These are phyloP conservation scores for Pristionchus maxplancki DNA, from an alignment of 2,888 invertebrate species.

Conservation along the genomic window DNA sequence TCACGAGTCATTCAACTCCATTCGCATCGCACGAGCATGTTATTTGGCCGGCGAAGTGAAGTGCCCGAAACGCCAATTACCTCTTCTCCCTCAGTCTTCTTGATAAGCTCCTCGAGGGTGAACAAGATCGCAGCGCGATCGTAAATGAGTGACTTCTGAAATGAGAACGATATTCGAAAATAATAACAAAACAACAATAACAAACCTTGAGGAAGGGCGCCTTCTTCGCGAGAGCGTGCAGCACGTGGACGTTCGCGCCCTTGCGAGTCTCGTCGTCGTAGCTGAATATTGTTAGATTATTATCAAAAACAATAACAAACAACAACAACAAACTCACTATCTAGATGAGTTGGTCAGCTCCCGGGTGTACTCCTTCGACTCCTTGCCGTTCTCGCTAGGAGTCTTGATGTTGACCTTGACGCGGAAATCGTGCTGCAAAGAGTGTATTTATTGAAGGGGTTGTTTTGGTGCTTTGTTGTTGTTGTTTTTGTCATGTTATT, in stretches of 20 bases:
- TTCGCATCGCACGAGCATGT: no score
- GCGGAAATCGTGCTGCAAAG: constrained; percentile 17
- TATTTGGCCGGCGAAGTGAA: no score
- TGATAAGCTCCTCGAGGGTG: constrained; percentile 7
- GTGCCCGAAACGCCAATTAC: no score
- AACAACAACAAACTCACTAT: background rate
- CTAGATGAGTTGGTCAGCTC: constrained; percentile 12
- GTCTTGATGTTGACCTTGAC: background rate
- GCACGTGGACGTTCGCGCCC: background rate
- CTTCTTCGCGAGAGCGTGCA: background rate
- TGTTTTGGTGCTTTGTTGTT: background rate
- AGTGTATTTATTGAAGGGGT: background rate
- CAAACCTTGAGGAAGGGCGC: background rate
- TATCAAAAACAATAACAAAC: background rate
- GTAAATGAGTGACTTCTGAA: constrained; percentile 29
- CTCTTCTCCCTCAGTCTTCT: background rate
- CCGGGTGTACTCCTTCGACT: background rate
- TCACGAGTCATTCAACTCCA: no score
- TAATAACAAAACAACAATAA: background rate
- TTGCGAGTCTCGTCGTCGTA: constrained; percentile 28
- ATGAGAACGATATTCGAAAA: background rate
- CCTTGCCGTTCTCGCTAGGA: background rate
- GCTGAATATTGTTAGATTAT: background rate
- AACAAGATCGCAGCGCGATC: constrained; percentile 19
- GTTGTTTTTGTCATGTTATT: background rate